phyloP scores from a whole-genome alignment of 2,113 vertebrate genomes.

The Planiliza haematocheilus region DNA sequence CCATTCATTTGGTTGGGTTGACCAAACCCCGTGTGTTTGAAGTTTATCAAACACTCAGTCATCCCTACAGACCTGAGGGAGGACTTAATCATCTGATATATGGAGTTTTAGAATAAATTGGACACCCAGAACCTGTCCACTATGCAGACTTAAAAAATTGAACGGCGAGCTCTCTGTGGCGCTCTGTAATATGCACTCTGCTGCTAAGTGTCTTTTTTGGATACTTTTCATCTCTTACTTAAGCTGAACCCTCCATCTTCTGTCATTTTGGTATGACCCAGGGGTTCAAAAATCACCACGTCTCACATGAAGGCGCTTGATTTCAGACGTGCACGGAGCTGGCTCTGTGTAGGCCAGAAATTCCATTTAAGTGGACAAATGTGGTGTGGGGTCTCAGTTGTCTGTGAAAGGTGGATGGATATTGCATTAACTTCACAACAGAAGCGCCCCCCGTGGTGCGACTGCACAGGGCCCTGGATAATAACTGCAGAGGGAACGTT shows the following conservation, averaged over 20 bases:
- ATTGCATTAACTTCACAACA: slow-evolving; percentile 76
- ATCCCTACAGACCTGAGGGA: slow-evolving; percentile 72
- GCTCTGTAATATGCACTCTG: slow-evolving; percentile 54
- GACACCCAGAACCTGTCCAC: slow-evolving; percentile 37
- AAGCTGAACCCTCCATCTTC: slow-evolving; percentile 59
- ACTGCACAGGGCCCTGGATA: slow-evolving; percentile 63
- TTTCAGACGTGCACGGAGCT: slow-evolving; percentile 34
- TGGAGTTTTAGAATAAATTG: slow-evolving; percentile 59
- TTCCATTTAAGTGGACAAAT: slow-evolving; percentile 64
- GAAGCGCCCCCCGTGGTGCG: slow-evolving; percentile 68
- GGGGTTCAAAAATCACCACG: slow-evolving; percentile 50
- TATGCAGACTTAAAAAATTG: slow-evolving; percentile 39
- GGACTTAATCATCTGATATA: slow-evolving; percentile 73
- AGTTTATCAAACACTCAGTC: slow-evolving; percentile 84
- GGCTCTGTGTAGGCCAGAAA: slow-evolving; percentile 37
- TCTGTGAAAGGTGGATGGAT: slow-evolving; percentile 68
- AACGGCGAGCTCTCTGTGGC: slow-evolving; percentile 40
- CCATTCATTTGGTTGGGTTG: slow-evolving; percentile 75
- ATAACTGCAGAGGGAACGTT: slow-evolving; percentile 75
- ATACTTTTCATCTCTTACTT: slow-evolving; percentile 56
- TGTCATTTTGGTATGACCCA: slow-evolving; percentile 58
- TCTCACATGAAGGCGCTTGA: slow-evolving; percentile 33
- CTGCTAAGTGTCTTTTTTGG: slow-evolving; percentile 66
- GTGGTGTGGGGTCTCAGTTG: slow-evolving; percentile 57
- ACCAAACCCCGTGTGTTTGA: slow-evolving; percentile 77